Evolutionary conservation across 53 echinoderm and acorn worm genomes (phyloP).

Genomic region (Glandiceps talaboti): DNA sequence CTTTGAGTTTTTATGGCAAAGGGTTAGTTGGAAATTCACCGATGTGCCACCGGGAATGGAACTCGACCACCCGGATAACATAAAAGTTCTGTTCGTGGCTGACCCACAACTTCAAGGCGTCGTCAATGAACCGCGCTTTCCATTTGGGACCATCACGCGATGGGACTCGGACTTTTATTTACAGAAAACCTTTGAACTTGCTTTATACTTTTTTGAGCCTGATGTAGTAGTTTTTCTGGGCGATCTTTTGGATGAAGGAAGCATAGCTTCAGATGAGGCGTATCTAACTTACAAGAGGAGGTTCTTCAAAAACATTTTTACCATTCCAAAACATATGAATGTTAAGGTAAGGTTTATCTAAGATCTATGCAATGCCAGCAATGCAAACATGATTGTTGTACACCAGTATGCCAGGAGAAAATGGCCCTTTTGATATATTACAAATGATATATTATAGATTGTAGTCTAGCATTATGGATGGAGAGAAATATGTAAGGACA

Average conservation of each 20-base stretch:
- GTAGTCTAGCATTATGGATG: too few species aligned
- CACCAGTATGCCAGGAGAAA: too few species aligned
- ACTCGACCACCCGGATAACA: slow-evolving; percentile 19
- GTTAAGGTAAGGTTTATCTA: too few species aligned
- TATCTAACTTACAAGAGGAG: slow-evolving; percentile 49
- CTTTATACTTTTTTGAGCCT: slow-evolving; percentile 47
- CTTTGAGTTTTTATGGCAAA: slow-evolving; percentile 52
- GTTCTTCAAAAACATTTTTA: slow-evolving; percentile 40
- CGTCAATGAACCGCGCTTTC: slow-evolving; percentile 24
- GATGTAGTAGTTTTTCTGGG: slow-evolving; percentile 73
- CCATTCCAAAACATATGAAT: slow-evolving; percentile 48
- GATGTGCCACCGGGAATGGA: slow-evolving; percentile 17
- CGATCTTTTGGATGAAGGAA: slow-evolving; percentile 69
- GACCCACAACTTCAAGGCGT: slow-evolving; percentile 78
- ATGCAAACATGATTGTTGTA: too few species aligned
- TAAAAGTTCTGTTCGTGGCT: slow-evolving; percentile 57
- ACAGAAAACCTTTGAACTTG: slow-evolving; percentile 55
- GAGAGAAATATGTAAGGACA: too few species aligned
- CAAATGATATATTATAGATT: too few species aligned
- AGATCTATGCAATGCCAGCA: too few species aligned
- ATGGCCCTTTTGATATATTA: too few species aligned
- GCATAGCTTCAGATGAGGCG: slow-evolving; percentile 36
- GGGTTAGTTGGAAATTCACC: slow-evolving; percentile 14
- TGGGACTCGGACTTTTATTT: slow-evolving; percentile 80
- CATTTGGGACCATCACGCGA: slow-evolving; percentile 53